Conservation (phyloP, 2,888 invertebrate genomes). For the Leucoma salicis region DNA sequence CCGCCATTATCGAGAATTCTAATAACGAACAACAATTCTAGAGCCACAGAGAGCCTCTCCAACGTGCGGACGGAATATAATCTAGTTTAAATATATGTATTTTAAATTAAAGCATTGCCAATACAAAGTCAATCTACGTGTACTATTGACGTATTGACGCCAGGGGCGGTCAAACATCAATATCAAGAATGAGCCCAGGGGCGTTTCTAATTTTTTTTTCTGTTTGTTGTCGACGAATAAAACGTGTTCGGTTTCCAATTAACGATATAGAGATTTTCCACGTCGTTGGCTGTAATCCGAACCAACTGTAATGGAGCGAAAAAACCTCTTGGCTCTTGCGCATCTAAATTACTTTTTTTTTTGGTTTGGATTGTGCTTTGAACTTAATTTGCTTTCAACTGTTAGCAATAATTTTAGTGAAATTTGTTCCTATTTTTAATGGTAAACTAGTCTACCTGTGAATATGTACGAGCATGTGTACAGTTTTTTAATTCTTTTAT, state of each 20-base stretch:
- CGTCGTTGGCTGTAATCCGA: slow-evolving; percentile 46
- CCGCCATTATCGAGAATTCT: too few relatives aligned
- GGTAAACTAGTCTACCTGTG: too few relatives aligned
- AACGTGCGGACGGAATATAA: too few relatives aligned
- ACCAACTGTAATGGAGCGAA: slow-evolving; percentile 47
- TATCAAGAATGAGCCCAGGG: slow-evolving; percentile 6
- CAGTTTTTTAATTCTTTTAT: too few relatives aligned
- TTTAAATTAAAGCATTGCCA: too few relatives aligned
- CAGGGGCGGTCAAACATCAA: slow-evolving; percentile 11
- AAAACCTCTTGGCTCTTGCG: slow-evolving; percentile 37
- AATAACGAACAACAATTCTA: too few relatives aligned
- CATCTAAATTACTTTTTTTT: slow-evolving; percentile 28
- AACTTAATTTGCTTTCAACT: slow-evolving; percentile 24
- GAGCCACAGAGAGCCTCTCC: too few relatives aligned
- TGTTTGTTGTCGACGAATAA: slow-evolving; percentile 21
- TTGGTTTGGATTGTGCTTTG: slow-evolving; percentile 14
- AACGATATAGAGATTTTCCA: slow-evolving; percentile 63
- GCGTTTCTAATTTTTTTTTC: slow-evolving; percentile 17
- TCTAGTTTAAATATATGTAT: too few relatives aligned
- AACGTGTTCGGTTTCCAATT: slow-evolving; percentile 60
- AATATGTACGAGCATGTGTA: too few relatives aligned
- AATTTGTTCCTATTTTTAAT: too few relatives aligned
- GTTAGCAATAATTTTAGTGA: slow-evolving; percentile 13
- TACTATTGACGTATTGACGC: too few relatives aligned
- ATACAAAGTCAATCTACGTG: too few relatives aligned